Percentiles rank a stretch among this genome's conserved stretches.
Conservation (phyloP, 1,140 invertebrate species). For the Lucilia sericata region DNA sequence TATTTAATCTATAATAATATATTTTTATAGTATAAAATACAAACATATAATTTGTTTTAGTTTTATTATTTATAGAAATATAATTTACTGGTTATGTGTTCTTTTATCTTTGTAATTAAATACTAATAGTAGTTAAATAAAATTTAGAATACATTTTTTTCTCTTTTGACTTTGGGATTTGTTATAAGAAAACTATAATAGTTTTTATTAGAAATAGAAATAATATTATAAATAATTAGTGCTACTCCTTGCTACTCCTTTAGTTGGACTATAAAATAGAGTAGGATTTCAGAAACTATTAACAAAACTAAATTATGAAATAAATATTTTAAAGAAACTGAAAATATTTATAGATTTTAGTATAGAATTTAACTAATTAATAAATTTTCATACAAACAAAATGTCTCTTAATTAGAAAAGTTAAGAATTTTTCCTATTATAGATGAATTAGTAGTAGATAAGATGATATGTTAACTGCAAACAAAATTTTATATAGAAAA, state of each 20-base stretch:
- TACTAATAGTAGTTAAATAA: no score
- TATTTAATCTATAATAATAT: no score
- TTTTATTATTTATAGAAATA: no score
- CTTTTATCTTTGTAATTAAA: no score
- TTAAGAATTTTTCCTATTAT: background rate
- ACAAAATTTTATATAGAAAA: background rate
- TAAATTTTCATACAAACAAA: background rate
- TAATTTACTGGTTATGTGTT: no score
- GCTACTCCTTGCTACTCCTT: background rate
- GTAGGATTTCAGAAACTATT: background rate
- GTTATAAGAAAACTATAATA: no score
- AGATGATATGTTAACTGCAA: slow-evolving; percentile 11
- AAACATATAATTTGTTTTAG: no score
- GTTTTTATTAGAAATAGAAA: no score
- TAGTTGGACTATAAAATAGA: slow-evolving; percentile 24
- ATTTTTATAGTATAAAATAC: no score
- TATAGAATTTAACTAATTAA: background rate
- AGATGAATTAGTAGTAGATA: background rate
- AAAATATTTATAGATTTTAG: background rate
- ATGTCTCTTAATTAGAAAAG: background rate
- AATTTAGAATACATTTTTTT: no score
- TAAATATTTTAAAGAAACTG: background rate
- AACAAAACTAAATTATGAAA: background rate
- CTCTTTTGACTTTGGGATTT: no score
- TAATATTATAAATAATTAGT: no score